phyloP scores from a whole-genome alignment of 1,140 invertebrate genomes.

The Chironomus striatipennis region DNA sequence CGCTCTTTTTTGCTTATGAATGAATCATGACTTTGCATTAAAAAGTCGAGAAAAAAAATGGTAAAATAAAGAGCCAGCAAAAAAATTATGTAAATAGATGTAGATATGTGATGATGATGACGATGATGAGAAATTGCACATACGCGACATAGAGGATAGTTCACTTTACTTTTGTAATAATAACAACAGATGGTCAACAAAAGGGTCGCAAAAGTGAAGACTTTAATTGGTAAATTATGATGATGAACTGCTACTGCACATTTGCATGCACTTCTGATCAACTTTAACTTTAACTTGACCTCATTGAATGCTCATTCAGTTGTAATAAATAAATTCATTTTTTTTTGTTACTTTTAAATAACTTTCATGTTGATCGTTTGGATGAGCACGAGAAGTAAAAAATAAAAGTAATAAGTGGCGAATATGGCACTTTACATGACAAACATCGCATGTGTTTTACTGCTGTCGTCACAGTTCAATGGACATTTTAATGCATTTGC shows the following conservation, averaged over 20 bases:
- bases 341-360: not conserved
- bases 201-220: conserved; percentile 9
- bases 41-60: not conserved
- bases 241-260: conserved; percentile 7
- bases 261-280: not conserved
- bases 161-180: not conserved
- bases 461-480: conserved; percentile 4
- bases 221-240: conserved; percentile 20
- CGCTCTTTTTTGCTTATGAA: not conserved
- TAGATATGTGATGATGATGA: not conserved
- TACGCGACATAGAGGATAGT: not conserved
- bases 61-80: not conserved
- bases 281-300: not conserved
- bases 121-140: not conserved
- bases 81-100: not conserved
- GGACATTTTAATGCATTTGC: conserved; percentile 21
- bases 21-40: not conserved
- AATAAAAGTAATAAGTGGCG: not conserved
- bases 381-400: not conserved
- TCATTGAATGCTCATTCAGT: conserved; percentile 10
- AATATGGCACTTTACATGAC: conserved; percentile 6
- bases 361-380: not conserved
- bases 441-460: too few relatives aligned
- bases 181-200: conserved; percentile 18
- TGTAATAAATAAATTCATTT: not conserved